These are phyloP conservation scores for Monarcha castaneiventris DNA, from an alignment of 2,113 vertebrate genomes.

Conservation along the genomic window DNA sequence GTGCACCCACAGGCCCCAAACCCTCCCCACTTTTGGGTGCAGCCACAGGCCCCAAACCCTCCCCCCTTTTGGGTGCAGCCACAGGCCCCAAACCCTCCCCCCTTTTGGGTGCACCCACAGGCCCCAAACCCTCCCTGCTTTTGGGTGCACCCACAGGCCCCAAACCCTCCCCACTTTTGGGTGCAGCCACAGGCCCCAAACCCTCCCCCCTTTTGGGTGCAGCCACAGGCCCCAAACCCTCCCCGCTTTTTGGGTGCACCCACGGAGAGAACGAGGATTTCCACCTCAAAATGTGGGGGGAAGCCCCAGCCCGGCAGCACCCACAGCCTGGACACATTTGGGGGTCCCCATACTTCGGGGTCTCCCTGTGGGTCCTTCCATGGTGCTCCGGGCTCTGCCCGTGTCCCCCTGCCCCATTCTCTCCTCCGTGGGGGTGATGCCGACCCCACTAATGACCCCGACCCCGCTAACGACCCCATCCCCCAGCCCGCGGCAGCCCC, in stretches of 20 bases:
- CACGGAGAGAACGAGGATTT: background rate
- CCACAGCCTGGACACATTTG: background rate
- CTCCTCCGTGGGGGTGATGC: background rate
- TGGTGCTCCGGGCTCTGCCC: background rate
- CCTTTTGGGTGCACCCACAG: background rate
- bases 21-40: background rate
- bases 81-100: background rate
- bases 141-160: background rate
- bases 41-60: background rate
- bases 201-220: background rate
- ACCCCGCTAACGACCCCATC: accelerated
- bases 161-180: background rate
- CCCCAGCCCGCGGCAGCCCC: background rate
- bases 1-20: background rate
- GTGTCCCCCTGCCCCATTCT: background rate
- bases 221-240: background rate
- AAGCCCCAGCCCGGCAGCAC: background rate
- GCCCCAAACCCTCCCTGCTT: background rate
- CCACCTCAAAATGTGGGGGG: accelerated
- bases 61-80: background rate
- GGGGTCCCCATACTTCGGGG: background rate
- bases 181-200: background rate
- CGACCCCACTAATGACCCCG: background rate
- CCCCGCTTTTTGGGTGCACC: background rate
- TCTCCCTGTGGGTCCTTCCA: background rate